Percentiles rank a stretch among this genome's conserved stretches.
Evolutionary conservation across 2,888 invertebrate species (phyloP).

Genomic region (Hecatera dysodea): DNA sequence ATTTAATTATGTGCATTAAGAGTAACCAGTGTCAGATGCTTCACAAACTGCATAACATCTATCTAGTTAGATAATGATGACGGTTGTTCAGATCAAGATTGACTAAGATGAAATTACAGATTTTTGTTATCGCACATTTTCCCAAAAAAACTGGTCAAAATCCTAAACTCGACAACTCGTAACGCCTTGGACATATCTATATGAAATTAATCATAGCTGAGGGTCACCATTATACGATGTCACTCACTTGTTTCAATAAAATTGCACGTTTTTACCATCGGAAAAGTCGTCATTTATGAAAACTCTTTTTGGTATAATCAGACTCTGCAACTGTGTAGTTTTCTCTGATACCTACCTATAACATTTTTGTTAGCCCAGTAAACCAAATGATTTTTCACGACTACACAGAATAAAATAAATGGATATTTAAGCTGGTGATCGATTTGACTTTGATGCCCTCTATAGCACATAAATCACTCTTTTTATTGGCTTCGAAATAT

Average conservation of each 20-base stretch:
- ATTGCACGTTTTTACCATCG: too few species aligned
- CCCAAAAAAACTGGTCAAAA: too few species aligned
- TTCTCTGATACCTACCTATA: background rate
- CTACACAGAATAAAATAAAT: background rate
- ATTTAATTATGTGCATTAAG: conserved; percentile 41
- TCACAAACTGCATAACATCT: background rate
- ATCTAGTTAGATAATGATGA: background rate
- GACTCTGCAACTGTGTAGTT: background rate
- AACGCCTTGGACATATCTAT: too few species aligned
- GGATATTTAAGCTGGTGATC: conserved; percentile 4
- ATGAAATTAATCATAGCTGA: too few species aligned
- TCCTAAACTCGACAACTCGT: too few species aligned
- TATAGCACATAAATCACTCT: conserved; percentile 20
- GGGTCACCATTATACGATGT: too few species aligned
- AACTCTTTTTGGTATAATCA: too few species aligned
- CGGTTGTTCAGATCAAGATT: background rate
- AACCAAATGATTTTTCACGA: background rate
- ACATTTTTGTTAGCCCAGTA: background rate
- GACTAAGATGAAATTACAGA: background rate
- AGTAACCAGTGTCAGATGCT: background rate
- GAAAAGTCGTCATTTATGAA: too few species aligned
- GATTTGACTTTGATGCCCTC: background rate
- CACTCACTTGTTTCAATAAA: too few species aligned
- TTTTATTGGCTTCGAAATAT: conserved; percentile 3
- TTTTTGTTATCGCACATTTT: too few species aligned